Percentiles rank a stretch among this genome's conserved stretches.
Conservation (phyloP, 2,888 invertebrate species). For the Camptogramma bilineatum region DNA sequence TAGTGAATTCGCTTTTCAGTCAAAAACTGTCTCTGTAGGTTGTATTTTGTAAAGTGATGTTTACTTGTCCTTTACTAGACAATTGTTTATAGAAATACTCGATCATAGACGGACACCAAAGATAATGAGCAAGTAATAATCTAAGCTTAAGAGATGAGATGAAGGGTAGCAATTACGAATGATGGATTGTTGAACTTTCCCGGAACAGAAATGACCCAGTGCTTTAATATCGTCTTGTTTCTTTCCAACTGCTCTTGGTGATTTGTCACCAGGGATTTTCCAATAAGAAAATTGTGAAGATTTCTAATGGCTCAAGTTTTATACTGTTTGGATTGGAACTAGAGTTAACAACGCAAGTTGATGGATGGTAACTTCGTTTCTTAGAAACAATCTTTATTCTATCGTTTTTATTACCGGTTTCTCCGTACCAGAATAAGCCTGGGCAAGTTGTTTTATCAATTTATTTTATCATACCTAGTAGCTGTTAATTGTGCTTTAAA, state of each 20-base stretch:
- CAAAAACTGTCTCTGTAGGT: neutral
- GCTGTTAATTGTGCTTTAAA: too few relatives aligned
- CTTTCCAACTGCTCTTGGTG: slow-evolving; percentile 62
- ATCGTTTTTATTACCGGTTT: neutral
- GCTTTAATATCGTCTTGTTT: slow-evolving; percentile 75
- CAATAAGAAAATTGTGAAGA: slow-evolving; percentile 37
- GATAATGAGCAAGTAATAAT: slow-evolving; percentile 60
- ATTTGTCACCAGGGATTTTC: slow-evolving; percentile 64
- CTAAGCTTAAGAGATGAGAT: slow-evolving; percentile 70
- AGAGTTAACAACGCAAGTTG: slow-evolving; percentile 13
- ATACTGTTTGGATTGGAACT: slow-evolving; percentile 33
- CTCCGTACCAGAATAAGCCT: neutral
- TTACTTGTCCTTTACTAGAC: neutral
- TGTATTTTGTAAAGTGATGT: neutral
- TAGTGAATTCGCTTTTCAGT: neutral
- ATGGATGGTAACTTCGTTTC: slow-evolving; percentile 8
- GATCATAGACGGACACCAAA: slow-evolving; percentile 43
- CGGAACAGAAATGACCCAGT: slow-evolving; percentile 67
- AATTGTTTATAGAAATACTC: slow-evolving; percentile 37
- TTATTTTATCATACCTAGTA: too few relatives aligned
- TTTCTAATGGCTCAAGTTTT: slow-evolving; percentile 36
- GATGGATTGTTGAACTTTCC: slow-evolving; percentile 76
- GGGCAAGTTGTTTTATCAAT: neutral
- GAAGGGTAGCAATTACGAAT: slow-evolving; percentile 74
- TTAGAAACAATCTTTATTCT: slow-evolving; percentile 2